These are phyloP conservation scores for Meteorus cinctellus DNA, from an alignment of 2,888 invertebrate species.

Conservation along the genomic window DNA sequence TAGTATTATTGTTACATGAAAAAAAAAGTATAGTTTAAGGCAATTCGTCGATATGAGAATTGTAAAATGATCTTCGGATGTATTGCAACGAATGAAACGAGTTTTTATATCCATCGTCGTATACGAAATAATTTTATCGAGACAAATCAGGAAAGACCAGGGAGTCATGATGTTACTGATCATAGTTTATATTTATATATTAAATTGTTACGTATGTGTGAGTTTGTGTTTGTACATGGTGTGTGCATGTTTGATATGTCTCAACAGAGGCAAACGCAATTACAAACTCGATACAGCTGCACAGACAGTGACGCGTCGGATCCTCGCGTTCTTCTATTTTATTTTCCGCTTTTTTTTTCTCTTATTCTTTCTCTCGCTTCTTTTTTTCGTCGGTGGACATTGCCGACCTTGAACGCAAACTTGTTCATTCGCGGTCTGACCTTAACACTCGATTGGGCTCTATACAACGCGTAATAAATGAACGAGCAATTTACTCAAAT, in stretches of 20 bases:
- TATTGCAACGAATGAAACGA: background rate
- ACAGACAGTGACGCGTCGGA: conserved; percentile 49
- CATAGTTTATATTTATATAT: conserved; percentile 9
- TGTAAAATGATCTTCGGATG: background rate
- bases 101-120: conserved; percentile 17
- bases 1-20: background rate
- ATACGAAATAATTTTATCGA: conserved; percentile 9
- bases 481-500: conserved; percentile 33
- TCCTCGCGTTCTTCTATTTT: conserved; percentile 34
- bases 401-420: conserved; percentile 45
- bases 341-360: conserved; percentile 24
- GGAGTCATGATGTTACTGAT: background rate
- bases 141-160: background rate
- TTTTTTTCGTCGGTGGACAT: conserved; percentile 32
- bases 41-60: conserved; percentile 8
- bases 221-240: conserved; percentile 3
- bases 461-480: conserved; percentile 8
- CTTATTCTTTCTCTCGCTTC: conserved; percentile 31
- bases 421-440: conserved; percentile 40
- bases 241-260: background rate
- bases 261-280: conserved; percentile 36
- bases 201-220: conserved; percentile 6
- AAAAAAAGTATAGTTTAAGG: background rate
- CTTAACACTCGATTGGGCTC: conserved; percentile 26
- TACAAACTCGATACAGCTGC: conserved; percentile 50